Conservation (phyloP, 2,797 vertebrate genomes). For the Rhinoraja longicauda region DNA sequence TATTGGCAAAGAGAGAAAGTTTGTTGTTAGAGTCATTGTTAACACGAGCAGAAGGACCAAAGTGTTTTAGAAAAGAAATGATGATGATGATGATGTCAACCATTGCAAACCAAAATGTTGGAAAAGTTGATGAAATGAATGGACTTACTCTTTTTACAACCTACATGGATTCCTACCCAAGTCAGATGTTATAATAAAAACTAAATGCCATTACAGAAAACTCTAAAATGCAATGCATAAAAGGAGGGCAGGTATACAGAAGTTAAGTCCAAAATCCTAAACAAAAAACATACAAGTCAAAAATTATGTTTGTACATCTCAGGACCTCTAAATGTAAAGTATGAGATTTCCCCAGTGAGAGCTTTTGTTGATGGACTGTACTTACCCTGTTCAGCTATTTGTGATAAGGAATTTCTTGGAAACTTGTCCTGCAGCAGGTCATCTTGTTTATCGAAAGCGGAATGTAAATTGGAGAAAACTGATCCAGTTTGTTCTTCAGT, state of each 20-base stretch:
- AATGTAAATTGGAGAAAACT: background rate
- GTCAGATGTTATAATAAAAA: too few relatives aligned
- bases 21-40: too few relatives aligned
- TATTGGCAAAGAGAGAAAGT: too few relatives aligned
- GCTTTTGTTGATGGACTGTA: background rate
- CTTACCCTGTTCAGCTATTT: background rate
- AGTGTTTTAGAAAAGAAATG: too few relatives aligned
- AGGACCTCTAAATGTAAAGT: background rate
- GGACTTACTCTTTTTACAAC: too few relatives aligned
- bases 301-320: background rate
- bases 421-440: background rate
- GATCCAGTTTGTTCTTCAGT: background rate
- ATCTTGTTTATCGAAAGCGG: background rate
- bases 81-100: too few relatives aligned
- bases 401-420: background rate
- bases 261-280: background rate
- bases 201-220: background rate
- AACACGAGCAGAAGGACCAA: too few relatives aligned
- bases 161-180: too few relatives aligned
- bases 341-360: background rate
- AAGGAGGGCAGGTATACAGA: too few relatives aligned
- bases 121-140: too few relatives aligned
- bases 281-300: background rate
- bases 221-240: background rate
- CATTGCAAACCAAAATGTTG: too few relatives aligned